These are phyloP conservation scores for Aporrectodea caliginosa DNA, from an alignment of 1,140 invertebrate genomes.

Conservation along the genomic window DNA sequence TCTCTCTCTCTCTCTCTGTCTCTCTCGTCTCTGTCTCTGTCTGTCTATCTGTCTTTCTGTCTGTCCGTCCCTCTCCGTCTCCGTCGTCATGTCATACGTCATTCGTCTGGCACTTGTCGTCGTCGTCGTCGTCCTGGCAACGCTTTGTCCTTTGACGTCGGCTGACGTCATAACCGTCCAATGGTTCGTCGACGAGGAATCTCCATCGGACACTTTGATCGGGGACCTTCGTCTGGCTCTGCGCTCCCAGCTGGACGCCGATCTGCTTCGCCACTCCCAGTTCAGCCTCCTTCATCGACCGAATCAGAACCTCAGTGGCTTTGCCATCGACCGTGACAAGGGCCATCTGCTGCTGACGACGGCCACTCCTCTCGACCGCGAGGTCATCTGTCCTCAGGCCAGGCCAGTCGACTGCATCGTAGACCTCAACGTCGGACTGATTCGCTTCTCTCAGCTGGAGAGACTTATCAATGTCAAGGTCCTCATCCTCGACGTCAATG, in stretches of 20 bases:
- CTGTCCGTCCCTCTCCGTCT: background rate
- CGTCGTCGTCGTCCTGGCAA: background rate
- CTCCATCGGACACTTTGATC: background rate
- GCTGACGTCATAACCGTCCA: constrained; percentile 5
- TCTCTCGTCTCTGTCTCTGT: background rate
- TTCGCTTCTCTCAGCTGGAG: background rate
- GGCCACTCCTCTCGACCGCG: constrained; percentile 15
- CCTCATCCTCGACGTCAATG: constrained; percentile 17
- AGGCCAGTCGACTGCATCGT: background rate
- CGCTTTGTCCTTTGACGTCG: background rate
- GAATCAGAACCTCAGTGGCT: constrained; percentile 1
- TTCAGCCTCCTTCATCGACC: constrained; percentile 10
- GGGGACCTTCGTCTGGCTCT: constrained; percentile 1
- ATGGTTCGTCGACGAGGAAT: constrained; percentile 16
- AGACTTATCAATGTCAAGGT: constrained; percentile 17
- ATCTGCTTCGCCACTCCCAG: too few species aligned
- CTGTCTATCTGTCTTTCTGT: background rate
- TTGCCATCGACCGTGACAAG: background rate
- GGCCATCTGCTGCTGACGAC: constrained; percentile 4
- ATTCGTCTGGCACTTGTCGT: background rate
- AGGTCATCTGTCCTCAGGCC: background rate
- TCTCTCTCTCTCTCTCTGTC: background rate
- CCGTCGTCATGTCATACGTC: background rate
- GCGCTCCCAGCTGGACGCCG: constrained; percentile 4
- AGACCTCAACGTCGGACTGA: constrained; percentile 13